Percentiles rank a stretch among this genome's conserved stretches.
phyloP scores from a whole-genome alignment of 1,140 invertebrate genomes.

The Panagrolaimus sp. region DNA sequence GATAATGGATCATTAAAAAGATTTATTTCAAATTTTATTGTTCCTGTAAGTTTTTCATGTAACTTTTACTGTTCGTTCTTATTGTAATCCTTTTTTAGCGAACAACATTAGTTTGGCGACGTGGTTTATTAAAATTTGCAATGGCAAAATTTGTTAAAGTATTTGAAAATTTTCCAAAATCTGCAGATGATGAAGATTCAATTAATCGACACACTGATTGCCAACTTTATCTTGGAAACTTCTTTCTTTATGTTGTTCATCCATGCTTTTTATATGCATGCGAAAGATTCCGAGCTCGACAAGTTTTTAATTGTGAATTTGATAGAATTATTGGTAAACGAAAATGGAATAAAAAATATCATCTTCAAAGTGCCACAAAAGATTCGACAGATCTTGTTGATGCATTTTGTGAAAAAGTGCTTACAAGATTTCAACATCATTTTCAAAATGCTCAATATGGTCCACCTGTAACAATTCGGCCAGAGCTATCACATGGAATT shows the following conservation, averaged over 20 bases:
- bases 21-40: neutral
- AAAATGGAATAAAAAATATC: neutral
- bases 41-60: neutral
- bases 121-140: neutral
- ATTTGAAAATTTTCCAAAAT: too few relatives aligned
- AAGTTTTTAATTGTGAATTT: neutral
- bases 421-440: neutral
- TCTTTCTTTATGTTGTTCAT: neutral
- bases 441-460: neutral
- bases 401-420: neutral
- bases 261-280: neutral
- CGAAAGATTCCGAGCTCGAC: neutral
- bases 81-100: constrained; percentile 3
- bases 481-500: constrained; percentile 1
- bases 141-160: neutral
- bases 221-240: neutral
- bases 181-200: neutral
- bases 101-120: neutral
- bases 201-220: neutral
- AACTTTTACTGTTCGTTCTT: too few relatives aligned
- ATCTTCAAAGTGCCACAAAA: too few relatives aligned
- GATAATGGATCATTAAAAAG: neutral
- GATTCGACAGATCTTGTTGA: neutral
- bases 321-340: neutral
- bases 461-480: neutral